Conservation (phyloP, 2,113 vertebrate species). For the Benitochromis conjunctus region DNA sequence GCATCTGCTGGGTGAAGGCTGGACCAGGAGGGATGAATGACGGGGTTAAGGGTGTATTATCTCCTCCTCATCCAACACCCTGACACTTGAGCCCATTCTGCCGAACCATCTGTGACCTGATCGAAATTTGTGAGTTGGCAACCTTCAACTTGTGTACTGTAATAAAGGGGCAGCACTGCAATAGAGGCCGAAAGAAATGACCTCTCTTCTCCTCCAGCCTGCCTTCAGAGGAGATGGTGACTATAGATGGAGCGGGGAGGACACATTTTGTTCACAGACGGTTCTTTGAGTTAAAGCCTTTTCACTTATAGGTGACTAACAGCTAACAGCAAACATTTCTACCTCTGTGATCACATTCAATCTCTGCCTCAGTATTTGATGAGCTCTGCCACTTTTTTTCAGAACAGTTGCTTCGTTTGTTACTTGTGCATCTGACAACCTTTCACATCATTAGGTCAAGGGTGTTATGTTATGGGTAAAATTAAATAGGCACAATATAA, state of each 20-base stretch:
- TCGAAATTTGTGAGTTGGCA: neutral
- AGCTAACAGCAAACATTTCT: neutral
- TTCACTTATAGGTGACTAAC: neutral
- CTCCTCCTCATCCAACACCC: neutral
- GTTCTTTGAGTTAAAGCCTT: neutral
- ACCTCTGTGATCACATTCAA: neutral
- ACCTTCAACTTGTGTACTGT: neutral
- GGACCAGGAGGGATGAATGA: neutral
- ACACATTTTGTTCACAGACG: neutral
- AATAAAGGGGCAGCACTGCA: neutral
- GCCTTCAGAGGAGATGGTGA: neutral
- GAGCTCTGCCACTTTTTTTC: neutral
- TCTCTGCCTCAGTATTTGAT: neutral
- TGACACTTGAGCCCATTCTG: neutral
- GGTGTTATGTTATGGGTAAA: neutral
- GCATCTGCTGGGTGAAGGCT: neutral
- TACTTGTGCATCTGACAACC: neutral
- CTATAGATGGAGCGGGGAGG: neutral
- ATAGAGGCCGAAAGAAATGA: neutral
- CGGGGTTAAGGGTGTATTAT: neutral
- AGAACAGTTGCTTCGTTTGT: neutral
- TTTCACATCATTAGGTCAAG: neutral
- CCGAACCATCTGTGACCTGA: conserved; percentile 44
- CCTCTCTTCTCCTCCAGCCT: neutral
- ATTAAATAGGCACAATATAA: neutral